Evolutionary conservation across 1,140 invertebrate species (phyloP).

Genomic region (Stratiolaelaps scimitus): DNA sequence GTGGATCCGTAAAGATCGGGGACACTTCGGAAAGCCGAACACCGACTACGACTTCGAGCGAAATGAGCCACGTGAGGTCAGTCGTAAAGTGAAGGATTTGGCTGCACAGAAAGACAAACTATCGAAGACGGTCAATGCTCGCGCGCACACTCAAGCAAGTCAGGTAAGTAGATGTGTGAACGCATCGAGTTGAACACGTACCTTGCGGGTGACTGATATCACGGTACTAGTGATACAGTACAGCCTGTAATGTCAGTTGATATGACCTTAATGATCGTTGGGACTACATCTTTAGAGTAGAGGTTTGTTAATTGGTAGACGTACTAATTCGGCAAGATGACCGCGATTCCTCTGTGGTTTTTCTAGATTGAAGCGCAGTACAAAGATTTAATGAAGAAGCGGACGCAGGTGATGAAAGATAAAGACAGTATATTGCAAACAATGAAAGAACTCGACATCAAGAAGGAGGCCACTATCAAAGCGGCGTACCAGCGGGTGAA

Average conservation of each 20-base stretch:
- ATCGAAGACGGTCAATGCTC: conserved; percentile 62
- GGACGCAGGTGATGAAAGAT: conserved; percentile 70
- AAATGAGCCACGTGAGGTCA: conserved; percentile 48
- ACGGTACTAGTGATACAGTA: too few relatives aligned
- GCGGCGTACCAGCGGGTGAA: conserved; percentile 62
- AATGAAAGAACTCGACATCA: conserved; percentile 73
- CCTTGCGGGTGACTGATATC: too few relatives aligned
- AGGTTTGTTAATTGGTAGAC: too few relatives aligned
- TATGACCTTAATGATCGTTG: too few relatives aligned
- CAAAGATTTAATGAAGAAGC: conserved; percentile 62
- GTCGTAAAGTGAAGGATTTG: conserved; percentile 50
- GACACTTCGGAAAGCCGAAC: conserved; percentile 60
- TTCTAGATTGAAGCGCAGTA: conserved; percentile 46
- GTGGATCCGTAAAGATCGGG: conserved; percentile 66
- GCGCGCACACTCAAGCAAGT: conserved; percentile 46
- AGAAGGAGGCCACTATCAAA: conserved; percentile 66
- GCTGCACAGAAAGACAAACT: conserved; percentile 57
- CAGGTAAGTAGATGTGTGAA: conserved; percentile 52
- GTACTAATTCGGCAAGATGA: too few relatives aligned
- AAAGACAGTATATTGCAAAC: conserved; percentile 65
- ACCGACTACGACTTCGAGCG: conserved; percentile 48
- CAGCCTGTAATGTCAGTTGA: too few relatives aligned
- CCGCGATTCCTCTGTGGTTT: not conserved
- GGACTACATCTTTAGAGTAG: too few relatives aligned
- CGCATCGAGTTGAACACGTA: too few relatives aligned